Evolutionary conservation across 1,140 invertebrate genomes (phyloP).

Genomic region (Zaprionus lachaisei): DNA sequence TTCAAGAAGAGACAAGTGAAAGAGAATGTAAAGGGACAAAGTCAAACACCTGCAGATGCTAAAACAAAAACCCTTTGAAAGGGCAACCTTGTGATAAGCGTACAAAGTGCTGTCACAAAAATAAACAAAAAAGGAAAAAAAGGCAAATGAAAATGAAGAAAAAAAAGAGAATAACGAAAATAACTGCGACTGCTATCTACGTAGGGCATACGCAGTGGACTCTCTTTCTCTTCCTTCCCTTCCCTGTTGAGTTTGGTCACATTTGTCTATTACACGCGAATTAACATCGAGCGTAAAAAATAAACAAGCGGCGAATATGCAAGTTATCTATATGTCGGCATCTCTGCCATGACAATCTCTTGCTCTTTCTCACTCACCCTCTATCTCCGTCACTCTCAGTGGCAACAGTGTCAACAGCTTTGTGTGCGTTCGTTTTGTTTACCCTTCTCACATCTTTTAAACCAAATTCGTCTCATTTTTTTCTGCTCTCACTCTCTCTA

Average conservation of each 20-base stretch:
- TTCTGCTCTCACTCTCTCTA: conserved; percentile 21
- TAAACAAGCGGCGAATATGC: conserved; percentile 44
- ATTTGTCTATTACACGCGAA: conserved; percentile 78
- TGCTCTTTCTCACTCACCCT: conserved; percentile 19
- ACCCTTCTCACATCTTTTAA: conserved; percentile 39
- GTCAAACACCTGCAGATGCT: conserved; percentile 70
- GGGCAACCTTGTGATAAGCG: conserved; percentile 57
- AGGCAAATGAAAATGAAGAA: conserved; percentile 9
- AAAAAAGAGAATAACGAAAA: conserved; percentile 1
- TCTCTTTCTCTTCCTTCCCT: neutral
- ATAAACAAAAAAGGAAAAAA: conserved; percentile 12
- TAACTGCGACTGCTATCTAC: conserved; percentile 21
- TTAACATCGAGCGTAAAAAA: conserved; percentile 64
- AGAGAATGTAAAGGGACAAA: conserved; percentile 46
- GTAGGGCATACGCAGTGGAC: conserved; percentile 4
- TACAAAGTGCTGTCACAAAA: conserved; percentile 43
- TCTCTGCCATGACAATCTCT: conserved; percentile 25
- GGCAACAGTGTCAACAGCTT: conserved; percentile 69
- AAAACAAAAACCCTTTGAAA: conserved; percentile 57
- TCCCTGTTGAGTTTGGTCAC: conserved; percentile 42
- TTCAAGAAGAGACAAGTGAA: conserved; percentile 18
- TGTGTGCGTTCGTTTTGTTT: conserved; percentile 45
- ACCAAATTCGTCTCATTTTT: conserved; percentile 17
- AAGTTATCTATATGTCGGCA: conserved; percentile 43
- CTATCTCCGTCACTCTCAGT: conserved; percentile 17